phyloP scores from a whole-genome alignment of 2,888 invertebrate species.

The Andrena chrysosceles region DNA sequence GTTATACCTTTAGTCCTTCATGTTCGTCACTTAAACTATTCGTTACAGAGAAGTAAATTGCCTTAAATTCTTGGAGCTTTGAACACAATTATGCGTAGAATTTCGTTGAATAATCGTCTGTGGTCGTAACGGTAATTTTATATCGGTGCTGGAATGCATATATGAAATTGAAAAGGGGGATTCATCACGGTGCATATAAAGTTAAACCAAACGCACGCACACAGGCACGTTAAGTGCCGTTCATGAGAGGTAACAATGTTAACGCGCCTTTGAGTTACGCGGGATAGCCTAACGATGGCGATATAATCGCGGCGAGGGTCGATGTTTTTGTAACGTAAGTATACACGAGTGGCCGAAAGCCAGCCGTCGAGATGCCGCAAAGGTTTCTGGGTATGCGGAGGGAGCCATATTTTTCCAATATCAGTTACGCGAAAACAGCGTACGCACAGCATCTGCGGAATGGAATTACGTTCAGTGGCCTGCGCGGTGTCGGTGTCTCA shows the following conservation, averaged over 20 bases:
- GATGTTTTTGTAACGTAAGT: slow-evolving; percentile 71
- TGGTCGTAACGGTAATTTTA: neutral
- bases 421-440: slow-evolving; percentile 85
- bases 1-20: slow-evolving; percentile 47
- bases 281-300: slow-evolving; percentile 64
- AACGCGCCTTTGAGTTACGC: slow-evolving; percentile 59
- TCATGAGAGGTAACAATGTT: slow-evolving; percentile 55
- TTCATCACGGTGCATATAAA: slow-evolving; percentile 24
- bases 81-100: too few species aligned
- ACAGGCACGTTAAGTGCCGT: slow-evolving; percentile 14
- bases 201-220: slow-evolving; percentile 22
- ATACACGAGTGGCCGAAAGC: slow-evolving; percentile 74
- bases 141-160: neutral
- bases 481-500: slow-evolving; percentile 57
- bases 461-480: slow-evolving; percentile 68
- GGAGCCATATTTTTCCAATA: slow-evolving; percentile 87
- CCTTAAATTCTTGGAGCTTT: neutral
- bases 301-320: slow-evolving; percentile 62
- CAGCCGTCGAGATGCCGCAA: slow-evolving; percentile 83
- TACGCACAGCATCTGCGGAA: slow-evolving; percentile 77
- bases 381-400: slow-evolving; percentile 87
- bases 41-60: neutral
- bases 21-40: neutral
- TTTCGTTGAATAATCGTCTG: neutral
- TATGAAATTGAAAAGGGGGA: neutral